Evolutionary conservation across 2,797 vertebrate species (phyloP).

Genomic region (Coregonus sp.): DNA sequence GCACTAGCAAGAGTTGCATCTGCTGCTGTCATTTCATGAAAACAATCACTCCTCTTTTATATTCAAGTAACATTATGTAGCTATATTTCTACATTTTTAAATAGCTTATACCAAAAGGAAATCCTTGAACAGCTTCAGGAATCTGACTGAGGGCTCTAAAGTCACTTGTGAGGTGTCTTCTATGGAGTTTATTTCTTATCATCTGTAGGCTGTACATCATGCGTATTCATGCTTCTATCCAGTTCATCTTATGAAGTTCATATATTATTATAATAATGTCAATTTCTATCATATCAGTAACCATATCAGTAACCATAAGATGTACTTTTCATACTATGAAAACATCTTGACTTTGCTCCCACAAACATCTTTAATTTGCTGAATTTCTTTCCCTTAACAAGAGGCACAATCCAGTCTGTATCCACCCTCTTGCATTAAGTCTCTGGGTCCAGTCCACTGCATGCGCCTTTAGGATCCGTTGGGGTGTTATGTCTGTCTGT

Average conservation of each 20-base stretch:
- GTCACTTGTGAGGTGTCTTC: constrained; percentile 56
- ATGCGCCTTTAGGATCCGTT: constrained; percentile 59
- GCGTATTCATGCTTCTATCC: constrained; percentile 69
- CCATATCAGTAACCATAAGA: constrained; percentile 6
- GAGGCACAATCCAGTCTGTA: constrained; percentile 42
- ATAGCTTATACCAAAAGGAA: constrained; percentile 81
- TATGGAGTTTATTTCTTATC: constrained; percentile 41
- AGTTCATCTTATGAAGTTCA: constrained; percentile 65
- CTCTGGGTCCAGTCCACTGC: constrained; percentile 44
- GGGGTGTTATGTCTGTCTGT: background rate
- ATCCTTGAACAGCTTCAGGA: constrained; percentile 56
- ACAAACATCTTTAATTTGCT: background rate
- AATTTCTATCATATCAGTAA: constrained; percentile 57
- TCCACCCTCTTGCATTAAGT: constrained; percentile 38
- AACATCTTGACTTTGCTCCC: constrained; percentile 37
- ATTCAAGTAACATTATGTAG: constrained; percentile 80
- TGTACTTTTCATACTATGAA: constrained; percentile 40
- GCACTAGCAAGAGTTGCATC: constrained; percentile 64
- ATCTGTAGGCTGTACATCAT: constrained; percentile 55
- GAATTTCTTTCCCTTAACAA: constrained; percentile 46
- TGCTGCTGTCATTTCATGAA: constrained; percentile 49
- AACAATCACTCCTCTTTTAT: constrained; percentile 66
- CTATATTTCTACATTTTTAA: constrained; percentile 72
- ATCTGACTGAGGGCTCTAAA: constrained; percentile 57
- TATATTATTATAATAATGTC: constrained; percentile 57